Base-by-base conservation (phyloP, 2,113 vertebrate genomes). In the Scopus umbretta region DNA sequence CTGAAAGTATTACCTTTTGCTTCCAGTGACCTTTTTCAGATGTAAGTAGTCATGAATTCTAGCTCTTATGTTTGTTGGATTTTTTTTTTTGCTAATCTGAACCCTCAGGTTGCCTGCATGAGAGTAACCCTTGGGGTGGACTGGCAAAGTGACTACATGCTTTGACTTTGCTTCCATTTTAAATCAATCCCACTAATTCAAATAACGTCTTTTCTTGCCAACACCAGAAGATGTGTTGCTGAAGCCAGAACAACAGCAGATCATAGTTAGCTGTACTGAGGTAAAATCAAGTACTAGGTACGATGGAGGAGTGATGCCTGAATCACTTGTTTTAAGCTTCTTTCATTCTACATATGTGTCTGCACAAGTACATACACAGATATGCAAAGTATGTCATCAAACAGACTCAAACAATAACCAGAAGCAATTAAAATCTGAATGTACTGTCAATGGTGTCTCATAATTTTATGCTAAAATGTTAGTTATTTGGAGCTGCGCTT, bases 111-210 rank as follows among this genome's bases (percentile, higher is more conserved):
- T 66, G 5, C 19, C 2, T 11, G 34, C 25, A 32, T 45, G 8
- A 61, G 26, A 52, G 61, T 40, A 63, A 49, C n/a, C 19, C 16
- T 43, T 88, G 10, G 29, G 52, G 61, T 59, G 25, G 21, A 49
- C 21, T n/a, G 10, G 27, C 23, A 52, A 47, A 86, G 43, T 0
- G 8, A 4, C 36, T n/a, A 6, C 1, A 0, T 76, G 34, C 26
- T 78, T 78, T 56, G 42, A 15, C 21, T 76, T 68, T 66, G 15
- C 20, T 78, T 91, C 36, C 43, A 80, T 2, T 4, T 26, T 7
- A 86, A 92, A 47, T 49, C 15, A 58, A 18, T 81, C 62, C 56
- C 34, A 25, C 22, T 84, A 75, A 38, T 59, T 74, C 7, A 20
- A 71, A 49, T 55, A 56, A 52, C 12, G 5, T 47, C 3, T 84